phyloP scores from a whole-genome alignment of 2,888 invertebrate genomes.

The Agrypnus murinus region DNA sequence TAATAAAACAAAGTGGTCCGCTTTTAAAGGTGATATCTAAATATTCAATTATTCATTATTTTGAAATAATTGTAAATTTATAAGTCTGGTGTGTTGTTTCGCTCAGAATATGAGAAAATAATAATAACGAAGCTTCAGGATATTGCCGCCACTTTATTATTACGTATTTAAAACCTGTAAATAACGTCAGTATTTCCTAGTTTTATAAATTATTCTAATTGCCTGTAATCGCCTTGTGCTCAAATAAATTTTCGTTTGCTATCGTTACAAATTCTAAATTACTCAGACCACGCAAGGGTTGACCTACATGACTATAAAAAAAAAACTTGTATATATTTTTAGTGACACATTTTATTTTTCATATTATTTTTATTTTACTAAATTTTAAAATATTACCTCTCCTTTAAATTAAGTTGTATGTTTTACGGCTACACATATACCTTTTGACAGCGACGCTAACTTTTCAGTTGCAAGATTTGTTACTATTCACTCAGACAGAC shows the following conservation, averaged over 20 bases:
- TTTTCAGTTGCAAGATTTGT: background rate
- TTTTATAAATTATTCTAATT: conserved; percentile 12
- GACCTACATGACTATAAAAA: conserved; percentile 6
- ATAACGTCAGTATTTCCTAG: background rate
- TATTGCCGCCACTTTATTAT: background rate
- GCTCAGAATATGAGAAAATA: too few relatives aligned
- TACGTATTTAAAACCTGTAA: background rate
- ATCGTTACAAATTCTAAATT: conserved; percentile 23
- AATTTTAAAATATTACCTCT: background rate
- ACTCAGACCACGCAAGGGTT: conserved; percentile 22
- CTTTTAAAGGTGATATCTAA: too few relatives aligned
- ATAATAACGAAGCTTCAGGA: too few relatives aligned
- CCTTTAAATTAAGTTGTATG: too few relatives aligned
- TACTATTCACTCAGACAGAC: background rate
- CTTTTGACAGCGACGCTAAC: background rate
- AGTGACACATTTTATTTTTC: conserved; percentile 24
- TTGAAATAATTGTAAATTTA: too few relatives aligned
- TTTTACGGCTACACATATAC: too few relatives aligned
- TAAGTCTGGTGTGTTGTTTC: too few relatives aligned
- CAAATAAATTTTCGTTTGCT: conserved; percentile 33
- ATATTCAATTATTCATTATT: too few relatives aligned
- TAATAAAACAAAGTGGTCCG: too few relatives aligned
- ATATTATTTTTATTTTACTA: background rate
- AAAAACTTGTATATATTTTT: conserved; percentile 11
- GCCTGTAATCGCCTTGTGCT: conserved; percentile 18